Percentiles rank a stretch among this genome's conserved stretches.
phyloP scores from a whole-genome alignment of 1,140 invertebrate genomes.

The Battus philenor region DNA sequence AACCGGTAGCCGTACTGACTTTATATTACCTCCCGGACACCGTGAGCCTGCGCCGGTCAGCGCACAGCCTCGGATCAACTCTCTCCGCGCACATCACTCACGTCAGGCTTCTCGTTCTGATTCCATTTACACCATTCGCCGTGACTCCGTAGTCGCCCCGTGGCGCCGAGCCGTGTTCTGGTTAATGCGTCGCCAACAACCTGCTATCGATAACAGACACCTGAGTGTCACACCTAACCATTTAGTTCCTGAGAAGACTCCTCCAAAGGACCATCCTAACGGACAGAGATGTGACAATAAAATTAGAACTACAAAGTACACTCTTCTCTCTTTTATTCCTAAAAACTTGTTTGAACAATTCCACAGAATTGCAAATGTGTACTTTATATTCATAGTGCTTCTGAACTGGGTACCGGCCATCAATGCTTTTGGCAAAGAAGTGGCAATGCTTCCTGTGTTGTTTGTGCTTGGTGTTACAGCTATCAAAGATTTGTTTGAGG shows the following conservation, averaged over 20 bases:
- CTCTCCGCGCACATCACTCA: constrained; percentile 79
- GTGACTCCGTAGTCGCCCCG: constrained; percentile 81
- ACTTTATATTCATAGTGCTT: constrained; percentile 97
- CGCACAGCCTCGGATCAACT: constrained; percentile 69
- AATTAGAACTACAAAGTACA: constrained; percentile 97
- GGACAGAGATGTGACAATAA: constrained; percentile 86
- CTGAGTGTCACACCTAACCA: constrained; percentile 89
- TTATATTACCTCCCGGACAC: constrained; percentile 89
- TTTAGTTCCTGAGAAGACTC: constrained; percentile 85
- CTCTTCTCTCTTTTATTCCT: constrained; percentile 93
- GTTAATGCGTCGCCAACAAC: constrained; percentile 76
- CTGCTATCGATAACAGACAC: constrained; percentile 81
- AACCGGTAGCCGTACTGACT: constrained; percentile 90
- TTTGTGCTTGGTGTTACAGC: constrained; percentile 98
- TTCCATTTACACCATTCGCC: constrained; percentile 90
- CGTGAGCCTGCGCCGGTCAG: constrained; percentile 75
- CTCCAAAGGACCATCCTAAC: constrained; percentile 89
- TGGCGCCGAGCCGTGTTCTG: constrained; percentile 82
- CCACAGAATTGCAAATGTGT: constrained; percentile 97
- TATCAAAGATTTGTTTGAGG: constrained; percentile 97
- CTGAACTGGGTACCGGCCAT: constrained; percentile 96
- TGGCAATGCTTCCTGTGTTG: constrained; percentile 95
- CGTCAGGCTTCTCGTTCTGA: constrained; percentile 84
- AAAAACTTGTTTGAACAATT: constrained; percentile 99
- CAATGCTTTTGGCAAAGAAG: constrained; percentile 97